phyloP scores from a whole-genome alignment of 2,888 invertebrate genomes.

The Pseudoips prasinana region DNA sequence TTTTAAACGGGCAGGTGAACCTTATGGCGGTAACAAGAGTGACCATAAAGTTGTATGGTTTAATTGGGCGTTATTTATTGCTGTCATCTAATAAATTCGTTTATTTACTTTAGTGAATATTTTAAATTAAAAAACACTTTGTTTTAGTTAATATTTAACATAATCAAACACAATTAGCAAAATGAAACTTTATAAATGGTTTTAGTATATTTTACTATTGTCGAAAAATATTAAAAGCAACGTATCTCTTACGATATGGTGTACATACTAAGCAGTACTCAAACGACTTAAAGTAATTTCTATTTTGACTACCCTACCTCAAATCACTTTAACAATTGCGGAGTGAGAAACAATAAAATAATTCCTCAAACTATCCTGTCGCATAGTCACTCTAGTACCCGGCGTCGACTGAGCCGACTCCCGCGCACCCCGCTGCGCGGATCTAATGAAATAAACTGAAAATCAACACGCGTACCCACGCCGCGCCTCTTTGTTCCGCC shows the following conservation, averaged over 20 bases:
- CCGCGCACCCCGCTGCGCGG: constrained; percentile 70
- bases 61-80: constrained; percentile 20
- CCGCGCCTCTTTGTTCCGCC: constrained; percentile 46
- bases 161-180: too few relatives aligned
- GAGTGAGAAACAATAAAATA: too few relatives aligned
- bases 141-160: too few relatives aligned
- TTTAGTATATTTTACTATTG: too few relatives aligned
- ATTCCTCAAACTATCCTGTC: background rate
- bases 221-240: too few relatives aligned
- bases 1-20: constrained; percentile 76
- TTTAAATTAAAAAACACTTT: too few relatives aligned
- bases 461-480: constrained; percentile 72
- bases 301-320: too few relatives aligned
- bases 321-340: too few relatives aligned
- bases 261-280: too few relatives aligned
- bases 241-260: too few relatives aligned
- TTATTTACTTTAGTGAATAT: background rate
- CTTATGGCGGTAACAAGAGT: constrained; percentile 54
- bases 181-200: too few relatives aligned
- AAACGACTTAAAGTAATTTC: too few relatives aligned
- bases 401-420: constrained; percentile 52
- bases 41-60: constrained; percentile 40
- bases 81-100: constrained; percentile 1
- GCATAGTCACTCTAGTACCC: constrained; percentile 44
- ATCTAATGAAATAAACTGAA: constrained; percentile 83